Percentiles rank a stretch among this genome's conserved stretches.
These are phyloP conservation scores for Hirtodrosophila confusa DNA, from an alignment of 2,888 invertebrate genomes.

Conservation along the genomic window DNA sequence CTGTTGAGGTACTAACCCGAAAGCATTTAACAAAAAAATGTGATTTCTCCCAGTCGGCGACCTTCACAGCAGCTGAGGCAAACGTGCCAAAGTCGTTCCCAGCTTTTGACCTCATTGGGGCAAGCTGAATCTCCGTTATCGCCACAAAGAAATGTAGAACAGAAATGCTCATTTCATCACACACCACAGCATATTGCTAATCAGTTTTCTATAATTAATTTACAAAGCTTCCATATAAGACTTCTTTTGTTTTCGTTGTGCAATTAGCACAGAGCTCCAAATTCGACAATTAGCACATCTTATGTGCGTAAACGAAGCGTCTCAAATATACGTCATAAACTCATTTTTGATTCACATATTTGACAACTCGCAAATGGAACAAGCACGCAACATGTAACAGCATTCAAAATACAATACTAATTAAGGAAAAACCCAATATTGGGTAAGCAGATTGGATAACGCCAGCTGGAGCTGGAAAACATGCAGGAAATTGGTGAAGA, in stretches of 20 bases:
- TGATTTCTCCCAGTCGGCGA: conserved; percentile 28
- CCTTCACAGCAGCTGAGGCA: conserved; percentile 34
- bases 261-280: conserved; percentile 59
- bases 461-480: not conserved
- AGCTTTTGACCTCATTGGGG: conserved; percentile 9
- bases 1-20: conserved; percentile 39
- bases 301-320: conserved; percentile 64
- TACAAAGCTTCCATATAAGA: conserved; percentile 37
- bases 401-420: not conserved
- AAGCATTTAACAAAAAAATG: conserved; percentile 3
- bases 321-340: conserved; percentile 50
- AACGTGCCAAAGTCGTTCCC: conserved; percentile 15
- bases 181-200: conserved; percentile 23
- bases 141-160: not conserved
- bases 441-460: not conserved
- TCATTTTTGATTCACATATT: conserved; percentile 27
- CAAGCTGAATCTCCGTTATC: conserved; percentile 9
- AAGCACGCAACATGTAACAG: conserved; percentile 42
- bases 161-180: conserved; percentile 29
- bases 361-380: conserved; percentile 51
- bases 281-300: conserved; percentile 55
- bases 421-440: not conserved
- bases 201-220: conserved; percentile 44
- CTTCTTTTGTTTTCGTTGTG: conserved; percentile 15
- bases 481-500: not conserved